These are phyloP conservation scores for Paracentrotus lividus DNA, from an alignment of 53 echinoderm and acorn worm species.

Conservation along the genomic window DNA sequence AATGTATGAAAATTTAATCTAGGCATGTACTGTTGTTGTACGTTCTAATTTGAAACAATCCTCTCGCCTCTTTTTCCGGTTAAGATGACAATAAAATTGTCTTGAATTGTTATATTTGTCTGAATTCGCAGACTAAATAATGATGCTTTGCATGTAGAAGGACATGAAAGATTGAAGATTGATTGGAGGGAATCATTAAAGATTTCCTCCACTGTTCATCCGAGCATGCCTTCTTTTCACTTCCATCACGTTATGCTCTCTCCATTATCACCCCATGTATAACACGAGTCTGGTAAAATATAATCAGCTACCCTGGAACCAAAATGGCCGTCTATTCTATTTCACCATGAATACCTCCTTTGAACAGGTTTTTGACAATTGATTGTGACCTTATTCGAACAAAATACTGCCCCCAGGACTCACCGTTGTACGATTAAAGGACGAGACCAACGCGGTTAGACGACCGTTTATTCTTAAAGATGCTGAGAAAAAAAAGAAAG, in stretches of 20 bases:
- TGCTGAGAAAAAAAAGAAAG: neutral
- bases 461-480: neutral
- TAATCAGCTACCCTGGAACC: slow-evolving; percentile 34
- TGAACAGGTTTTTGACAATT: slow-evolving; percentile 47
- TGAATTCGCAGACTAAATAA: neutral
- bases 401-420: slow-evolving; percentile 46
- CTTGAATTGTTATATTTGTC: neutral
- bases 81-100: neutral
- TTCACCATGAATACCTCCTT: neutral
- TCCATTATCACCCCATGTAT: slow-evolving; percentile 15
- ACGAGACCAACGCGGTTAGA: slow-evolving; percentile 7
- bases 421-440: neutral
- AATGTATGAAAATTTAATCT: neutral
- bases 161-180: neutral
- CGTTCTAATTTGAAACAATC: neutral
- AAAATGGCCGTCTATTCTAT: slow-evolving; percentile 19
- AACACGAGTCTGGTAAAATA: slow-evolving; percentile 12
- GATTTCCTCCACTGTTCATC: slow-evolving; percentile 40
- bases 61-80: neutral
- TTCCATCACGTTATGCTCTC: slow-evolving; percentile 13
- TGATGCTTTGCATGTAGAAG: neutral
- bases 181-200: slow-evolving; percentile 17
- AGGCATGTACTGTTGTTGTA: neutral
- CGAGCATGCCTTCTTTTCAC: slow-evolving; percentile 32
- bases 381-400: slow-evolving; percentile 53